Evolutionary conservation across 2,888 invertebrate genomes (phyloP).

Genomic region (Criorhina ranunculi): DNA sequence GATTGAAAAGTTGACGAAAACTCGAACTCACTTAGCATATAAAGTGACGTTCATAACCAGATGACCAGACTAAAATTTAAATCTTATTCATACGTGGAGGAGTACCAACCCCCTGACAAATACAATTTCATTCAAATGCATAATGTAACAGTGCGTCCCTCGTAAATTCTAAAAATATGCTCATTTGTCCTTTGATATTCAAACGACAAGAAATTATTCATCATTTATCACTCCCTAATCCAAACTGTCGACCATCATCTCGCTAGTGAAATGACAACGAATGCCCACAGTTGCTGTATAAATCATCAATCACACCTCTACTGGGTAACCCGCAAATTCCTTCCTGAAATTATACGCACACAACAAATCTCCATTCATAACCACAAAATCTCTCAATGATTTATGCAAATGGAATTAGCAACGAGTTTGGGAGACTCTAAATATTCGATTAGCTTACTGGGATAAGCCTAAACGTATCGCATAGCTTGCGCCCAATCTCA

Average conservation of each 20-base stretch:
- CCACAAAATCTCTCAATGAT: constrained; percentile 6
- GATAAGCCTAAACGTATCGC: constrained; percentile 11
- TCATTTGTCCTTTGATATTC: background rate
- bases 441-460: constrained; percentile 39
- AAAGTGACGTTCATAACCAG: too few species aligned
- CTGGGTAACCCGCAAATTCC: background rate
- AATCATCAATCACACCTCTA: background rate
- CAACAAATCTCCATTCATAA: constrained; percentile 24
- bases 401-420: constrained; percentile 47
- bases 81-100: too few species aligned
- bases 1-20: too few species aligned
- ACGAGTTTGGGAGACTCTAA: constrained; percentile 18
- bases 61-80: too few species aligned
- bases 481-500: constrained; percentile 3
- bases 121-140: too few species aligned
- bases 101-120: too few species aligned
- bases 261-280: background rate
- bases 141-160: background rate
- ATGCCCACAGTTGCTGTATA: background rate
- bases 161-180: background rate
- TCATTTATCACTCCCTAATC: background rate
- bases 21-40: too few species aligned
- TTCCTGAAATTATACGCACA: constrained; percentile 5
- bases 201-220: constrained; percentile 11
- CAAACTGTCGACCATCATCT: background rate